A percentile compares a stretch with the other conserved stretches of the same genome.
Evolutionary conservation across 1,140 invertebrate species (phyloP).

Genomic region (Papilio aristodemus): DNA sequence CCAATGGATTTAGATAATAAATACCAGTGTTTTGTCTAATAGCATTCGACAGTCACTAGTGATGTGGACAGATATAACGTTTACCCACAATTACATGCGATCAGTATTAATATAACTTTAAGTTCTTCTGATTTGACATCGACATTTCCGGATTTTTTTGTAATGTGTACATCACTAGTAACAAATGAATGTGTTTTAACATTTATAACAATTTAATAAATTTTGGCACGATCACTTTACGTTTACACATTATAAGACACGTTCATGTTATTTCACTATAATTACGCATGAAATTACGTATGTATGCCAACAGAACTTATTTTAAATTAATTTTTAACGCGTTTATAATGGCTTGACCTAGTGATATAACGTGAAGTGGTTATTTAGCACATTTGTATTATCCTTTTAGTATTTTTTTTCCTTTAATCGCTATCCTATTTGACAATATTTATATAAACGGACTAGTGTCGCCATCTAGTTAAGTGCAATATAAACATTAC

Average conservation of each 20-base stretch:
- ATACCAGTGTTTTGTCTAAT: constrained; percentile 37
- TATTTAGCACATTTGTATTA: not conserved
- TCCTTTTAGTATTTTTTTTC: not conserved
- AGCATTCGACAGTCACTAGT: constrained; percentile 44
- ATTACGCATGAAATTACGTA: not conserved
- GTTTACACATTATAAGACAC: not conserved
- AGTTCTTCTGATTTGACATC: constrained; percentile 10
- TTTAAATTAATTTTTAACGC: constrained; percentile 6
- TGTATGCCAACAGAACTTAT: no score
- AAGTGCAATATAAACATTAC: constrained; percentile 14
- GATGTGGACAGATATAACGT: constrained; percentile 5
- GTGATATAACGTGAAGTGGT: not conserved
- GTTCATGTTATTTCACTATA: not conserved
- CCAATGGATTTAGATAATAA: constrained; percentile 43
- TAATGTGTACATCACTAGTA: constrained; percentile 2
- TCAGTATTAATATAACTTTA: constrained; percentile 15
- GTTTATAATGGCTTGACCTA: not conserved
- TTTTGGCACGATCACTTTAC: not conserved
- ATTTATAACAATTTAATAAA: no score
- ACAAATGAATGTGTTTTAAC: not conserved
- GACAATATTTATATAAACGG: constrained; percentile 8
- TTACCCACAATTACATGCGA: not conserved
- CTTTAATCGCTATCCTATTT: not conserved
- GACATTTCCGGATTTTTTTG: constrained; percentile 8
- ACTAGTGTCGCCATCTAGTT: constrained; percentile 11